Evolutionary conservation across 1,140 invertebrate genomes (phyloP).

Genomic region (Solen grandis): DNA sequence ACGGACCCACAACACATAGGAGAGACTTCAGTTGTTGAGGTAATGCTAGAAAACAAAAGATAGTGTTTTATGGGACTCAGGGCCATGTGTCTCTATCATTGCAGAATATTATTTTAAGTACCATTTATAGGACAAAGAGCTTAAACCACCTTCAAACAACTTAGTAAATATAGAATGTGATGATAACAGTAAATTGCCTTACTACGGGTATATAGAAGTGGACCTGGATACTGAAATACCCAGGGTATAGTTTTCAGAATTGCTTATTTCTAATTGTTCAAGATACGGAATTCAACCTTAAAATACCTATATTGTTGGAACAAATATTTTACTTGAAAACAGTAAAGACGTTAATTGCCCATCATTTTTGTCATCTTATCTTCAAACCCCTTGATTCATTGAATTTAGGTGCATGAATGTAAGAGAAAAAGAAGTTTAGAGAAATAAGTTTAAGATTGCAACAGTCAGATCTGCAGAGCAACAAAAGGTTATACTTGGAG

Average conservation of each 20-base stretch:
- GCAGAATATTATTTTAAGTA: neutral
- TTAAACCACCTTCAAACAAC: neutral
- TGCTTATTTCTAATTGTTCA: constrained; percentile 11
- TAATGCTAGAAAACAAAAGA: neutral
- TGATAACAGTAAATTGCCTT: neutral
- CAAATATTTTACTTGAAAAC: too few relatives aligned
- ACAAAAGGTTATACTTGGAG: too few relatives aligned
- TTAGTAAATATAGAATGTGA: neutral
- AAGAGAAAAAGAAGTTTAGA: too few relatives aligned
- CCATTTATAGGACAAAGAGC: neutral
- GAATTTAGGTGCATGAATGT: too few relatives aligned
- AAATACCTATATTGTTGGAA: neutral
- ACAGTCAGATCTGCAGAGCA: too few relatives aligned
- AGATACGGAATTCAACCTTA: neutral
- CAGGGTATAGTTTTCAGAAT: neutral
- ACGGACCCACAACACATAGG: neutral
- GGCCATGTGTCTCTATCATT: neutral
- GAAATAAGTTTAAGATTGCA: too few relatives aligned
- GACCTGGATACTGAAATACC: neutral
- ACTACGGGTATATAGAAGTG: neutral
- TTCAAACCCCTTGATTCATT: too few relatives aligned
- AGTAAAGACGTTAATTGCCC: too few relatives aligned
- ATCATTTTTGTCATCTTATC: too few relatives aligned
- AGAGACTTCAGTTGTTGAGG: neutral
- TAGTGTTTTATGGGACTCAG: neutral